These are phyloP conservation scores for Dermochelys coriacea DNA, from an alignment of 2,797 vertebrate species.

Conservation along the genomic window DNA sequence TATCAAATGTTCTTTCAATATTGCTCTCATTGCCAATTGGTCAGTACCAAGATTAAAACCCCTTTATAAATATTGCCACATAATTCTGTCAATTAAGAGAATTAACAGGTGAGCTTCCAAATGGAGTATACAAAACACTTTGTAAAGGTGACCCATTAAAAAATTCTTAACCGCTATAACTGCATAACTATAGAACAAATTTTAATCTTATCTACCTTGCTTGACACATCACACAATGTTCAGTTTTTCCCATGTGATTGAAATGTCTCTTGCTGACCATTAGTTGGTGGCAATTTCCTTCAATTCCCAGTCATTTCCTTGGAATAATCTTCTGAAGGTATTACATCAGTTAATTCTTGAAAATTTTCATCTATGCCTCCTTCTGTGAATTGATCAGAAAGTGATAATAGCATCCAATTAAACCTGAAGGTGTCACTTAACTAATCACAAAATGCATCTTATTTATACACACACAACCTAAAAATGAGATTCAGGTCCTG, in stretches of 20 bases:
- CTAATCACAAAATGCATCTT: not conserved
- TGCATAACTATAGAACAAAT: not conserved
- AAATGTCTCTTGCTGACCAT: conserved; percentile 25
- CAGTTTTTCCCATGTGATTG: conserved; percentile 19
- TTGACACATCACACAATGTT: conserved; percentile 1
- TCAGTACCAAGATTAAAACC: not conserved
- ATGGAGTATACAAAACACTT: not conserved
- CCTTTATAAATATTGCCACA: not conserved
- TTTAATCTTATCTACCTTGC: not conserved
- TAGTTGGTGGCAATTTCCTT: conserved; percentile 39
- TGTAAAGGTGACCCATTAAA: not conserved
- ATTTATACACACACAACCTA: not conserved
- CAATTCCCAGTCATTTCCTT: conserved; percentile 26
- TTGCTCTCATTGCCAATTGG: conserved; percentile 5
- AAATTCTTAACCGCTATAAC: conserved; percentile 20
- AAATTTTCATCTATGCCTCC: conserved; percentile 56
- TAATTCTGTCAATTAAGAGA: conserved; percentile 40
- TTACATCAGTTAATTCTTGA: conserved; percentile 1
- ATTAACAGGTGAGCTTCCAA: conserved; percentile 40
- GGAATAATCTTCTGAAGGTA: conserved; percentile 37
- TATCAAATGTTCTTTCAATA: not conserved
- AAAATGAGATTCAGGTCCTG: not conserved
- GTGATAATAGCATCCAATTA: not conserved
- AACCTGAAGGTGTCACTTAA: not conserved
- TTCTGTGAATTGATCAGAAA: conserved; percentile 21